Conservation (phyloP, 2,113 vertebrate species). For the Aramus guarauna region DNA sequence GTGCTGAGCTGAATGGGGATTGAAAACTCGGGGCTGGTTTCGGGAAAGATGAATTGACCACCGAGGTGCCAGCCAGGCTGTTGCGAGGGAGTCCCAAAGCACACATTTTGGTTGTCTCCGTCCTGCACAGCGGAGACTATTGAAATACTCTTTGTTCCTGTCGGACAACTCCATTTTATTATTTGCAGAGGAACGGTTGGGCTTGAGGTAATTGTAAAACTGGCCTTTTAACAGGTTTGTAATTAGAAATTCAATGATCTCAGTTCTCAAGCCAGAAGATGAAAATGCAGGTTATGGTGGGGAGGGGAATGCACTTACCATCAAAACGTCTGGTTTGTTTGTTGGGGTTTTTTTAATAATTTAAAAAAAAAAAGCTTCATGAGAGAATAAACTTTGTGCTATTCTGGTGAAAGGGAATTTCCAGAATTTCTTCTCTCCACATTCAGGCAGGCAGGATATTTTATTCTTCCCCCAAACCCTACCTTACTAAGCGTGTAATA, state of each 20-base stretch:
- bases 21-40: background rate
- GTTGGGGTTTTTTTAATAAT: background rate
- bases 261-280: background rate
- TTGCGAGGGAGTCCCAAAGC: background rate
- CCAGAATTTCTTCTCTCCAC: background rate
- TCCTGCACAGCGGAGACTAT: rapidly evolving
- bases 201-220: background rate
- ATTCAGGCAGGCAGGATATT: background rate
- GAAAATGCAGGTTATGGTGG: background rate
- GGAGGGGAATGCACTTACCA: background rate
- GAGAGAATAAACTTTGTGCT: background rate
- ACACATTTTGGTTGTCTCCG: rapidly evolving
- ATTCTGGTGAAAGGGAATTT: background rate
- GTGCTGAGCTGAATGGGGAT: rapidly evolving
- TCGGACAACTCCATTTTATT: background rate
- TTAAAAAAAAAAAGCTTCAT: background rate
- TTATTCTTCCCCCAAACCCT: background rate
- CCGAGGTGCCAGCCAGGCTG: background rate
- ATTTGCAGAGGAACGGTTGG: background rate
- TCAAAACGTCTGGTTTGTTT: background rate
- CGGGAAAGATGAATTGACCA: rapidly evolving
- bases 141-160: background rate
- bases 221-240: background rate
- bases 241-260: background rate
- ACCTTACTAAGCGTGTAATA: rapidly evolving